These are phyloP conservation scores for Amorpha juglandis DNA, from an alignment of 2,888 invertebrate genomes.

Conservation along the genomic window DNA sequence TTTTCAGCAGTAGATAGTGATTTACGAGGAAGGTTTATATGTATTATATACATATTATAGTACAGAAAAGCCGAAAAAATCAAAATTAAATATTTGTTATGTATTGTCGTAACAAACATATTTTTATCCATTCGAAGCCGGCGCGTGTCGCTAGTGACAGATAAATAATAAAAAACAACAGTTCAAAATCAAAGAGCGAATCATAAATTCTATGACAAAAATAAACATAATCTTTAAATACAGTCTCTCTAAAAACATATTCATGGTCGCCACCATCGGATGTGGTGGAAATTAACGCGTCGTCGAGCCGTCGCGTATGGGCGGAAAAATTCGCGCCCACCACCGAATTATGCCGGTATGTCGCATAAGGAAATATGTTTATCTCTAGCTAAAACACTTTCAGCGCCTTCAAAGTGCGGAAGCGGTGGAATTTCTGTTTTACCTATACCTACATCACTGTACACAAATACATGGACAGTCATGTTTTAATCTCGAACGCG, in stretches of 20 bases:
- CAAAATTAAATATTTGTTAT: too few relatives aligned
- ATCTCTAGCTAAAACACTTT: background rate
- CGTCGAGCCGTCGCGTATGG: background rate
- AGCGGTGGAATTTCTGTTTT: background rate
- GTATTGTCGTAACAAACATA: too few relatives aligned
- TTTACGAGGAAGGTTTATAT: too few relatives aligned
- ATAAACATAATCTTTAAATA: background rate
- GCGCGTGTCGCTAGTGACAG: too few relatives aligned
- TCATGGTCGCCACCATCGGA: conserved; percentile 4
- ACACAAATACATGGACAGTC: background rate
- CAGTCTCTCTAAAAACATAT: background rate
- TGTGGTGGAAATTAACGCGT: conserved; percentile 4
- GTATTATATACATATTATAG: too few relatives aligned
- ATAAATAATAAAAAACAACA: background rate
- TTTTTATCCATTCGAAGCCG: too few relatives aligned
- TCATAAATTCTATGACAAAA: background rate
- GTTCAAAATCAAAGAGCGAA: too few relatives aligned
- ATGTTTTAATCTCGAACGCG: background rate
- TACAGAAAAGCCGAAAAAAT: too few relatives aligned
- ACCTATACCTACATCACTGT: background rate
- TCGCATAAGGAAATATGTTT: conserved; percentile 5
- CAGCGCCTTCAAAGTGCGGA: conserved; percentile 2
- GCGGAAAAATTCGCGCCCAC: background rate
- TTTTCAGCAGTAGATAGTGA: too few relatives aligned
- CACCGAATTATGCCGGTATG: background rate